Conservation (phyloP, 2,888 invertebrate genomes). For the Arge pagana region DNA sequence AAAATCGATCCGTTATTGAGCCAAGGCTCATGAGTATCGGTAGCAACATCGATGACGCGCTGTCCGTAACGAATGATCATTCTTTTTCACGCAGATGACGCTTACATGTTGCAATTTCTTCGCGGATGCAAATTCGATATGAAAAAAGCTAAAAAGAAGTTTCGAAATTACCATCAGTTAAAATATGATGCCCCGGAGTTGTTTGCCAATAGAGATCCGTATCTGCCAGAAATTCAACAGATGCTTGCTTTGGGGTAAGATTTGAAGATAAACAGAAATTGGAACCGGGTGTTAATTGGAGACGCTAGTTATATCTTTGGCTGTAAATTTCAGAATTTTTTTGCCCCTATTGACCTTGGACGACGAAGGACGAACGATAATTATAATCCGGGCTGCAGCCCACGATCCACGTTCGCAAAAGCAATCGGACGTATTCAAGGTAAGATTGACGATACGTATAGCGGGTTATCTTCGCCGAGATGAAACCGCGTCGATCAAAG, state of each 20-base stretch:
- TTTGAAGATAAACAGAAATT: conserved; percentile 1
- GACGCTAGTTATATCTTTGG: background rate
- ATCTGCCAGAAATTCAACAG: conserved; percentile 62
- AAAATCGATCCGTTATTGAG: too few species aligned
- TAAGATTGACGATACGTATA: too few species aligned
- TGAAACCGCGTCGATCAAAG: too few species aligned
- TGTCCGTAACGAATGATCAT: background rate
- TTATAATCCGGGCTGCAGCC: conserved; percentile 65
- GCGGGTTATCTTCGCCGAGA: too few species aligned
- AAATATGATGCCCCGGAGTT: conserved; percentile 64
- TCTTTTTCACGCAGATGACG: conserved; percentile 52
- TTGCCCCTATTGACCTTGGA: conserved; percentile 63
- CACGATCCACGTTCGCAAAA: conserved; percentile 65
- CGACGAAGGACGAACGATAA: conserved; percentile 62
- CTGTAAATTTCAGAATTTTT: conserved; percentile 57
- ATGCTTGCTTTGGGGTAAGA: conserved; percentile 62
- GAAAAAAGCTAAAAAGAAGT: conserved; percentile 63
- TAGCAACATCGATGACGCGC: background rate
- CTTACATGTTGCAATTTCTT: conserved; percentile 64
- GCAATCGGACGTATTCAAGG: conserved; percentile 67
- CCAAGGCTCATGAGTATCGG: background rate
- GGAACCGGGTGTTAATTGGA: background rate
- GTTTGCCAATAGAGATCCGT: conserved; percentile 66
- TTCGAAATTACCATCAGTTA: conserved; percentile 65
- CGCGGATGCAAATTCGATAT: conserved; percentile 67